phyloP scores from a whole-genome alignment of 2,113 vertebrate species.

The Platanista minor region DNA sequence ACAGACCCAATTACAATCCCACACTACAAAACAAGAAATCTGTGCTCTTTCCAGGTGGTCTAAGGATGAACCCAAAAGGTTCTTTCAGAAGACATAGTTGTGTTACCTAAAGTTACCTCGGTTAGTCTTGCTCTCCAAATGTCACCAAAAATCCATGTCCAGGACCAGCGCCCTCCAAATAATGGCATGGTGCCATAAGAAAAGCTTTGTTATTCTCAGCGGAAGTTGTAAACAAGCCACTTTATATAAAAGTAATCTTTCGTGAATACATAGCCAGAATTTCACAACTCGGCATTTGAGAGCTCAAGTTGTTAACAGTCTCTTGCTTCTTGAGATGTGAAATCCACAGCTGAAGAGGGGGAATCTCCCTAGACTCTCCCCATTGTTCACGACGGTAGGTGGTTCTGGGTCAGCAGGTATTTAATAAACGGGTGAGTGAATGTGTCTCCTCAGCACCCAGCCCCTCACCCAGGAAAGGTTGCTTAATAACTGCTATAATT shows the following conservation, averaged over 20 bases:
- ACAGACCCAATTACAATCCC: background rate
- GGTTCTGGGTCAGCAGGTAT: background rate
- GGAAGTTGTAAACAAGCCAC: background rate
- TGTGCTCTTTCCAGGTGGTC: background rate
- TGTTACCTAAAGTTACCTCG: background rate
- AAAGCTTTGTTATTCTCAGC: background rate
- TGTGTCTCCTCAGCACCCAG: background rate
- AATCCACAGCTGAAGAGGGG: too few relatives aligned
- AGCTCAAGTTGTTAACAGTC: background rate
- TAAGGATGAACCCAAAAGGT: background rate
- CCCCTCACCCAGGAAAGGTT: background rate
- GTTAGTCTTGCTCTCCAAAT: background rate
- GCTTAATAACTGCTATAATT: background rate
- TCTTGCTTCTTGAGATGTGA: background rate
- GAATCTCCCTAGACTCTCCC: background rate
- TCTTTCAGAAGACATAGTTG: too few relatives aligned
- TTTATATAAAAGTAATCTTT: background rate
- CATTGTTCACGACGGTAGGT: background rate
- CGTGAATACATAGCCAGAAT: background rate
- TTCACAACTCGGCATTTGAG: background rate
- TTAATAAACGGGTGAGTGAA: background rate
- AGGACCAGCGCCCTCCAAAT: too few relatives aligned
- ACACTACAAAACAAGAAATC: background rate
- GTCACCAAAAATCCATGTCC: too few relatives aligned
- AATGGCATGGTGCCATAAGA: fast-evolving